phyloP scores from a whole-genome alignment of 1,140 invertebrate species.

The Drosophila bipectinata region DNA sequence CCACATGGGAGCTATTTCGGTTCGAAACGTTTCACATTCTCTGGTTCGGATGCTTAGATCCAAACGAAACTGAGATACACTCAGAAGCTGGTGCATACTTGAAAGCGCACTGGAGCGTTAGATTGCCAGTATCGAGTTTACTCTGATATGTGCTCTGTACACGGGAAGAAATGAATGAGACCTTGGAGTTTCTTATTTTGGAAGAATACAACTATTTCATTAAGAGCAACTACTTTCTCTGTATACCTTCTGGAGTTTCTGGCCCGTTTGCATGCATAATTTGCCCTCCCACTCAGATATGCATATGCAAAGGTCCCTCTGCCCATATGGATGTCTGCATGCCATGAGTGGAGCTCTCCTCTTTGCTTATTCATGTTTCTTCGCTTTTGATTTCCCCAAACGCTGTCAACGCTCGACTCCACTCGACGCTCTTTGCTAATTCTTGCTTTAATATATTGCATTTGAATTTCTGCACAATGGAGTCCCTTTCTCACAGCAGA shows the following conservation, averaged over 20 bases:
- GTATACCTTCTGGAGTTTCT: conserved; percentile 16
- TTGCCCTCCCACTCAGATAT: conserved; percentile 35
- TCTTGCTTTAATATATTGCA: conserved; percentile 72
- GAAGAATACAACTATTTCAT: background rate
- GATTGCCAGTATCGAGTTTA: conserved; percentile 57
- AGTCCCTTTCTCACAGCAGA: conserved; percentile 1
- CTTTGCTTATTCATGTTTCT: conserved; percentile 53
- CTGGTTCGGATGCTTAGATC: conserved; percentile 1
- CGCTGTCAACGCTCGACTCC: conserved; percentile 43
- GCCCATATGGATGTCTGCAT: conserved; percentile 18
- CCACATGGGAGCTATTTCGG: conserved; percentile 18
- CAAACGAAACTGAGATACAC: conserved; percentile 17
- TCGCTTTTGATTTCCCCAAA: conserved; percentile 51
- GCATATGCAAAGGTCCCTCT: conserved; percentile 43
- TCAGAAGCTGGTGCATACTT: conserved; percentile 67
- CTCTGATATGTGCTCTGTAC: background rate
- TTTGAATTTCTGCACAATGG: conserved; percentile 47
- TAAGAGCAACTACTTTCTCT: background rate
- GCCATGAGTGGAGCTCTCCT: conserved; percentile 30
- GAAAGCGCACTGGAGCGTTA: conserved; percentile 54
- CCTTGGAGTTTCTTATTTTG: no score
- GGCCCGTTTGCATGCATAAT: conserved; percentile 57
- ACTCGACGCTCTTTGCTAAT: conserved; percentile 37
- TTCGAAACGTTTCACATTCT: conserved; percentile 38
- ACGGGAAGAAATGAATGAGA: background rate